Conservation (phyloP, 2,888 invertebrate genomes). For the Machimus atricapillus region DNA sequence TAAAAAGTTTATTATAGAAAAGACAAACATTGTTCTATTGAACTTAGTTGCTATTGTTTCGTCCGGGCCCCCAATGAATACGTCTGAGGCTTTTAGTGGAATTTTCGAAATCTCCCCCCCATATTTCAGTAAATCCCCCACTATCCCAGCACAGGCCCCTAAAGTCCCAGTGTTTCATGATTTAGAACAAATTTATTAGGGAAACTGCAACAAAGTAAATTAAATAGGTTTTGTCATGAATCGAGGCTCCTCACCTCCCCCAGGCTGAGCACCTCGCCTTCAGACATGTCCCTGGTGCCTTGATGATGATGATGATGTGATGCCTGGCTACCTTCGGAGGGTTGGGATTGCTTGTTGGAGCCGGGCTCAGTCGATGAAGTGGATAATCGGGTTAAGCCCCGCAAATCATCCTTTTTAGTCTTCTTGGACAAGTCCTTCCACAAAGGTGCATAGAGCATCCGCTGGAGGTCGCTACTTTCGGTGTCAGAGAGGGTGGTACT, state of each 20-base stretch:
- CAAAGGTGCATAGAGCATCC: not conserved
- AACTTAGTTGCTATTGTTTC: not conserved
- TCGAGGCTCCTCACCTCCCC: not conserved
- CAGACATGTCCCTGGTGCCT: not conserved
- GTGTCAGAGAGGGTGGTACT: not conserved
- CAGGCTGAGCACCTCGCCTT: constrained; percentile 20
- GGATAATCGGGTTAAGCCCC: not conserved
- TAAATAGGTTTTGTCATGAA: not conserved
- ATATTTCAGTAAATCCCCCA: not conserved
- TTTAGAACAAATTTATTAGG: not conserved
- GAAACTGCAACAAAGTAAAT: not conserved
- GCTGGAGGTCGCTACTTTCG: not conserved
- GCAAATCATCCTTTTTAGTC: not conserved
- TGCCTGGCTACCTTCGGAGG: not conserved
- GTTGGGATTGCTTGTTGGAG: not conserved
- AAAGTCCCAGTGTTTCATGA: not conserved
- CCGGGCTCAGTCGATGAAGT: not conserved
- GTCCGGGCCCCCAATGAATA: not conserved
- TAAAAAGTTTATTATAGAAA: no score
- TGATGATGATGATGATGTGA: not conserved
- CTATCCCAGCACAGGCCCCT: not conserved
- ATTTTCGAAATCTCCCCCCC: not conserved
- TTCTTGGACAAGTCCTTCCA: not conserved
- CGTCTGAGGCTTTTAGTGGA: not conserved
- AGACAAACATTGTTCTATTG: not conserved